Evolutionary conservation across 2,797 vertebrate species (phyloP).

Genomic region (Etheostoma nigrum): DNA sequence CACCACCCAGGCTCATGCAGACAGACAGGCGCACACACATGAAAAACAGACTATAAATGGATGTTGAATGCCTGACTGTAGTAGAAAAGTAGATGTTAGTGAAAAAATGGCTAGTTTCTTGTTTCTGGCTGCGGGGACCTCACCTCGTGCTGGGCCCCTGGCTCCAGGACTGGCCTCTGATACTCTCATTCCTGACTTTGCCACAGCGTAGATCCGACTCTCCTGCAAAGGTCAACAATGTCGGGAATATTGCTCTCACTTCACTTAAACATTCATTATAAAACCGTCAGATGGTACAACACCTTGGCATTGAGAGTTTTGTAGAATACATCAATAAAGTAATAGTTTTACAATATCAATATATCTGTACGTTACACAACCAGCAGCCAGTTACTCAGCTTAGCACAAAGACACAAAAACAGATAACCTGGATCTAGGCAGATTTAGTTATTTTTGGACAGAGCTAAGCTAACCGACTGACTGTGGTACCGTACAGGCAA

Average conservation of each 20-base stretch:
- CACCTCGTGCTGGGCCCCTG: conserved; percentile 84
- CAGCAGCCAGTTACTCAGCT: not conserved
- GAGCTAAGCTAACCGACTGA: not conserved
- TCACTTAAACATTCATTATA: not conserved
- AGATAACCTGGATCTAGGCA: not conserved
- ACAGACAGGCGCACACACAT: conserved; percentile 6
- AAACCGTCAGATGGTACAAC: not conserved
- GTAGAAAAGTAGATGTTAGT: conserved; percentile 7
- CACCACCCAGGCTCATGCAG: conserved; percentile 25
- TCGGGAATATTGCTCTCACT: not conserved
- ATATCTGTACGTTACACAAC: not conserved
- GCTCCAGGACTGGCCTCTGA: conserved; percentile 85
- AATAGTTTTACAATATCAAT: not conserved
- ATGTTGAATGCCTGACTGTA: too few relatives aligned
- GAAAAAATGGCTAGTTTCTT: not conserved
- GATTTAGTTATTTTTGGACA: not conserved
- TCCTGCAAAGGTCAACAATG: conserved; percentile 82
- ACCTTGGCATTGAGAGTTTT: not conserved
- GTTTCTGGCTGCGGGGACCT: conserved; percentile 53
- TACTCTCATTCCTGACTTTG: conserved; percentile 93
- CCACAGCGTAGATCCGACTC: conserved; percentile 95
- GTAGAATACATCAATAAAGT: not conserved
- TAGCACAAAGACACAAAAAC: not conserved
- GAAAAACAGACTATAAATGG: not conserved
- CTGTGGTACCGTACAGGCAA: not conserved